Evolutionary conservation across 2,113 vertebrate species (phyloP).

Genomic region (Albula goreensis): DNA sequence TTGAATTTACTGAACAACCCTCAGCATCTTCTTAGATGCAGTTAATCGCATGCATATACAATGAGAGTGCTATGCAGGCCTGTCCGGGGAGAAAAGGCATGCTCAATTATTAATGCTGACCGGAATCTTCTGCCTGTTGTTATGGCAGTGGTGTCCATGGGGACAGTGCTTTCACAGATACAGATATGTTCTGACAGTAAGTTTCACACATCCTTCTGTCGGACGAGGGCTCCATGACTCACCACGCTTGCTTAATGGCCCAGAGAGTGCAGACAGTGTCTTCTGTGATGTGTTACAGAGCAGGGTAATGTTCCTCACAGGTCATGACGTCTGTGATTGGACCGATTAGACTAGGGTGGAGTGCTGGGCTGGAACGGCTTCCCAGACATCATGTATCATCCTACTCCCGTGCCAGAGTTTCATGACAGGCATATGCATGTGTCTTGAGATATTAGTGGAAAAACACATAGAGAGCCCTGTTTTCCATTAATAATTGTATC

Average conservation of each 20-base stretch:
- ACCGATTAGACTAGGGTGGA: slow-evolving; percentile 52
- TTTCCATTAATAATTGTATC: background rate
- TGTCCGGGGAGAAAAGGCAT: background rate
- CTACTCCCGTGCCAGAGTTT: background rate
- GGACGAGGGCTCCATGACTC: background rate
- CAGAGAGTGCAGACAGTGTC: slow-evolving; percentile 19
- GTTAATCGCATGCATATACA: background rate
- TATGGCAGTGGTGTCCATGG: slow-evolving; percentile 8
- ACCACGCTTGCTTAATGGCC: slow-evolving; percentile 39
- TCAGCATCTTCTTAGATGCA: background rate
- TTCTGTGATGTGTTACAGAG: background rate
- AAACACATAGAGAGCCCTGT: background rate
- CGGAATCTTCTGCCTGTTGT: slow-evolving; percentile 4
- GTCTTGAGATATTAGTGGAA: background rate
- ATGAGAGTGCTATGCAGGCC: background rate
- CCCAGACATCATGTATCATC: slow-evolving; percentile 43
- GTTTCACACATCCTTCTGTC: background rate
- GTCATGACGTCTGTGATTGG: slow-evolving; percentile 45
- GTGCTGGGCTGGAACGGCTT: slow-evolving; percentile 55
- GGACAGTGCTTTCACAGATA: background rate
- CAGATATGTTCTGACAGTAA: background rate
- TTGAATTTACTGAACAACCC: background rate
- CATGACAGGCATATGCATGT: background rate
- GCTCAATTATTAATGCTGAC: slow-evolving; percentile 22
- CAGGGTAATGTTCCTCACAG: slow-evolving; percentile 41